A percentile compares a stretch with the other conserved stretches of the same genome.
phyloP scores from a whole-genome alignment of 2,888 invertebrate species.

The Ashinkailepas kermadecensis region DNA sequence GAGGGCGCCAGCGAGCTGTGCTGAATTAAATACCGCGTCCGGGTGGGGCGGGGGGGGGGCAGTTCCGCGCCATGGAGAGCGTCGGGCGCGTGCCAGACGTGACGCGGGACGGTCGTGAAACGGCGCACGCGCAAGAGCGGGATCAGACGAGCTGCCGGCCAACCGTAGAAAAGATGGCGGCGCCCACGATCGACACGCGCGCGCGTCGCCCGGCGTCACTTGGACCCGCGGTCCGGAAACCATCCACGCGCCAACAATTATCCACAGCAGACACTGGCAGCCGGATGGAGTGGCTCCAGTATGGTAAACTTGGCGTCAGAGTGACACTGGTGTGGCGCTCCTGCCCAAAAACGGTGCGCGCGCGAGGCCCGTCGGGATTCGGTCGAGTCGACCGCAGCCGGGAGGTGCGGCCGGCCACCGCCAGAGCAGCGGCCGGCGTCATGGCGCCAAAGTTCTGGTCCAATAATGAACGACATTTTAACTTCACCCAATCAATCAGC shows the following conservation, averaged over 20 bases:
- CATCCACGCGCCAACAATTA: too few species aligned
- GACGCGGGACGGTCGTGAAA: too few species aligned
- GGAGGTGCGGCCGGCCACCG: too few species aligned
- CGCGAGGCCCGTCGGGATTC: too few species aligned
- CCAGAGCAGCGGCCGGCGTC: neutral
- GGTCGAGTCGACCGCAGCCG: too few species aligned
- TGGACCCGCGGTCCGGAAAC: neutral
- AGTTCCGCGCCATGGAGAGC: too few species aligned
- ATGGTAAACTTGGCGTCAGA: neutral
- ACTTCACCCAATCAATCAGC: conserved; percentile 16
- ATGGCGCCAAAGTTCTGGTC: neutral
- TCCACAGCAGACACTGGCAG: neutral
- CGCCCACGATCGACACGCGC: neutral
- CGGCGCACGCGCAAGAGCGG: too few species aligned
- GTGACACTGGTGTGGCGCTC: neutral
- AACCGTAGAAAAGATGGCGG: neutral
- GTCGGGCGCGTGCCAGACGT: too few species aligned
- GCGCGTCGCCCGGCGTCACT: neutral
- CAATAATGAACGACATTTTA: neutral
- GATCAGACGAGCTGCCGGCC: neutral
- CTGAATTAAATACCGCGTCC: conserved; percentile 1
- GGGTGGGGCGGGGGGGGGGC: neutral
- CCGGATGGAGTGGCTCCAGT: neutral
- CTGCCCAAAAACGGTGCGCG: too few species aligned
- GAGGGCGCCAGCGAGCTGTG: neutral